Base-by-base conservation (phyloP, 1,140 invertebrate genomes). In the Caerostris darwini region DNA sequence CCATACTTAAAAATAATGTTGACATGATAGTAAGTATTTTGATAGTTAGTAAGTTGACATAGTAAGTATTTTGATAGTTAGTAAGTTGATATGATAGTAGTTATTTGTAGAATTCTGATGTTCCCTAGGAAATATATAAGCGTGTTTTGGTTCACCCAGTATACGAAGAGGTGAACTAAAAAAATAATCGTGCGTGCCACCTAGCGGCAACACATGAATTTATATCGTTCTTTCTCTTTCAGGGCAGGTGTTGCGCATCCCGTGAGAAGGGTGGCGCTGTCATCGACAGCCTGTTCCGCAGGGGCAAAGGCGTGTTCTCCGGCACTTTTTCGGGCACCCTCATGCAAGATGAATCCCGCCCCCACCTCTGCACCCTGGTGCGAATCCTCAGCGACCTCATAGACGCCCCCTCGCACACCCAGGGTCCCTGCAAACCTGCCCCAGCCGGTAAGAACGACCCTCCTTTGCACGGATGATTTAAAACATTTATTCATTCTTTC, bases 351-450 rank as follows among this genome's bases (percentile, higher is more conserved):
- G 97, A 97, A 94, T 98, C 99, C 10, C 98, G 98, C 95, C 97
- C 98, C 19, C 98, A 99, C 96, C 98, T 99, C 92, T 98, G 97
- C 86, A 99, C 99, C 17, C 99, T 99, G 89, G 98, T 99, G 93
- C 98, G 99, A 96, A 99, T 99, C 96, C 96, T 99, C 53, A 99
- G 99, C 96, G 99, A 99, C 96, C 96, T 99, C 94, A 96, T 99
- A 53, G 98, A 98, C 96, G 98, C 98, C 71, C 97, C 98, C 71
- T 98, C 98, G 53, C 96, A 97, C 91, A 96, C 86, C 10, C 86
- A 17, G 5, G 58, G 50, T 12, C 61, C 67, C 61, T 77, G 7
- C 14, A 50, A 67, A 71, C 34, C 92, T 17, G 5, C 14, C 82
- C 77, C 56, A 58, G 17, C 83, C 82, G 54, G 82, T 17, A 8